Conservation (phyloP, 2,888 invertebrate genomes). For the Platycheirus albimanus region DNA sequence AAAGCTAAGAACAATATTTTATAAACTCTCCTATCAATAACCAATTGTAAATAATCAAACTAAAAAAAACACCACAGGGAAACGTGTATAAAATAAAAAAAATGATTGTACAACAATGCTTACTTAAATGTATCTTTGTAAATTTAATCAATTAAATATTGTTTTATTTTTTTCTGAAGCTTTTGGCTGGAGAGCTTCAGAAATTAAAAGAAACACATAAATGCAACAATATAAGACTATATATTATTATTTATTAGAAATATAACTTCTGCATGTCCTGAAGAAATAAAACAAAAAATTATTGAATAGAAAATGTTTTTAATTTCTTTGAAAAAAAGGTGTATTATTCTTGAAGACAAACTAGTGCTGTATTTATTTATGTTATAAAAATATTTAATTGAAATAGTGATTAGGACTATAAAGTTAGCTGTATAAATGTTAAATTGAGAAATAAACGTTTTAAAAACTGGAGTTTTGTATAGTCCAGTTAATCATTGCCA, state of each 20-base stretch:
- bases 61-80: slow-evolving; percentile 37
- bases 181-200: slow-evolving; percentile 74
- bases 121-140: slow-evolving; percentile 36
- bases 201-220: slow-evolving; percentile 32
- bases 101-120: slow-evolving; percentile 17
- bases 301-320: neutral
- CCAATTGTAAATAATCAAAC: slow-evolving; percentile 72
- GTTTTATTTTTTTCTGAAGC: slow-evolving; percentile 61
- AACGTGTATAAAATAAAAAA: slow-evolving; percentile 56
- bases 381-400: slow-evolving; percentile 53
- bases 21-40: slow-evolving; percentile 45
- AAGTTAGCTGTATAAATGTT: slow-evolving; percentile 62
- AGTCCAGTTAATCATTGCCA: no score
- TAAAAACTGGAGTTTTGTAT: slow-evolving; percentile 20
- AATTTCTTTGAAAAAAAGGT: neutral
- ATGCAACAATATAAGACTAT: slow-evolving; percentile 59
- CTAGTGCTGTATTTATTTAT: slow-evolving; percentile 58
- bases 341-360: no score
- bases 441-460: slow-evolving; percentile 65
- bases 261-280: slow-evolving; percentile 8
- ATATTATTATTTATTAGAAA: slow-evolving; percentile 30
- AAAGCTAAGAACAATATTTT: slow-evolving; percentile 14
- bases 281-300: slow-evolving; percentile 1
- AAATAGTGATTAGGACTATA: slow-evolving; percentile 14
- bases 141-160: slow-evolving; percentile 42